Conservation (phyloP, 2,113 vertebrate species). For the Falco punctatus region DNA sequence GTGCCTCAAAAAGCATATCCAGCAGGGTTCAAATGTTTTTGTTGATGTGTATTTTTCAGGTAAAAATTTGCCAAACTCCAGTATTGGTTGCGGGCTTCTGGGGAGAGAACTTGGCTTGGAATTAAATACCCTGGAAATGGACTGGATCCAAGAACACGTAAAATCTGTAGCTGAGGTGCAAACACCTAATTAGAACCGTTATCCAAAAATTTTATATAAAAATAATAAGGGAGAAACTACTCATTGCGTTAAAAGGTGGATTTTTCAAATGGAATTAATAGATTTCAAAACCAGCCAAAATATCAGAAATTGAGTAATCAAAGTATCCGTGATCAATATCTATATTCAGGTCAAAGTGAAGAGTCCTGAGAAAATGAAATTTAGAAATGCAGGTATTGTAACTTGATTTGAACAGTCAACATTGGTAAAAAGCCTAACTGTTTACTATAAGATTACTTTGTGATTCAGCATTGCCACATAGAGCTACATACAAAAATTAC, state of each 20-base stretch:
- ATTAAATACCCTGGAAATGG: not conserved
- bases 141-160: not conserved
- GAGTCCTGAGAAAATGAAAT: not conserved
- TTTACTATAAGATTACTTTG: slow-evolving; percentile 39
- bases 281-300: not conserved
- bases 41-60: not conserved
- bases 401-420: slow-evolving; percentile 36
- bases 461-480: slow-evolving; percentile 8
- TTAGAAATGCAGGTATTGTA: not conserved
- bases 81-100: not conserved
- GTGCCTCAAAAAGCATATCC: not conserved
- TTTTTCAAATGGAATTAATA: not conserved
- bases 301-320: not conserved
- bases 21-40: not conserved
- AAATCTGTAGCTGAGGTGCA: not conserved
- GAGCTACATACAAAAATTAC: slow-evolving; percentile 30
- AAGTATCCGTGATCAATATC: not conserved
- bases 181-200: not conserved
- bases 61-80: not conserved
- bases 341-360: not conserved
- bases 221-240: not conserved
- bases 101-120: not conserved
- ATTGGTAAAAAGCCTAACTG: slow-evolving; percentile 1
- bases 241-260: not conserved
- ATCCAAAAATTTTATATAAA: not conserved